Base-by-base conservation (phyloP, 2,888 invertebrate species). In the Apodemia duryi region DNA sequence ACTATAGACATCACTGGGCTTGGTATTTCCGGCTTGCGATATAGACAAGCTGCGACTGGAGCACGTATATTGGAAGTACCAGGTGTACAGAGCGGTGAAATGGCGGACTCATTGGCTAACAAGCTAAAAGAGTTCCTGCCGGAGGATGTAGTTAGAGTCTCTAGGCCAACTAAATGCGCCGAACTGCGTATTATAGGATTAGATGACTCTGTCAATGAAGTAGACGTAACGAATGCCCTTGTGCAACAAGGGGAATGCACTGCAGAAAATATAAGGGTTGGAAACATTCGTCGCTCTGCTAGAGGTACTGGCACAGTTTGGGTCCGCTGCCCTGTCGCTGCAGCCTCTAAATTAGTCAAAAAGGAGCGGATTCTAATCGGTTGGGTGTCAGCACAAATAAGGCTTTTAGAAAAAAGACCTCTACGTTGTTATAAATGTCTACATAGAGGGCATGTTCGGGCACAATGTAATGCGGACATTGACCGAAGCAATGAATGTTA, bases 61-160 rank as follows among this genome's bases (percentile, higher is more conserved):
- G 54, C 54, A 11, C 54, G 54, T 5, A 54, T 54, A 10, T 28
- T 54, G 11, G 54, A 29, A 54, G 54, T 54, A 29, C 54, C 54
- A 5, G 54, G 54, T 5, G 54, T 5, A 29, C 28, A 28, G 11
- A 54, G 28, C 29, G 51, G 63, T 2, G 49, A 43, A n/a, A 49
- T 43, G 29, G 63, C 63, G 13, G 63, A 63, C 11, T 11, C 28
- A 10, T 32, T 63, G 13, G 63, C 63, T 4, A 7, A 28, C 5
- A 63, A 63, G 32, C 13, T 63, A 6, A 28, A 63, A n/a, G 51
- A 63, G 13, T 7, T 63, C 32, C 21, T 63, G 9, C 46, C 63
- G 11, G 63, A 63, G 6, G 63, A 43, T 6, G 11, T 54, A 6
- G 49, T 28, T 11, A 51, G 28, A 46, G 32, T 63, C 10, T 29